phyloP scores from a whole-genome alignment of 1,140 invertebrate species.

The Stratiolaelaps scimitus region DNA sequence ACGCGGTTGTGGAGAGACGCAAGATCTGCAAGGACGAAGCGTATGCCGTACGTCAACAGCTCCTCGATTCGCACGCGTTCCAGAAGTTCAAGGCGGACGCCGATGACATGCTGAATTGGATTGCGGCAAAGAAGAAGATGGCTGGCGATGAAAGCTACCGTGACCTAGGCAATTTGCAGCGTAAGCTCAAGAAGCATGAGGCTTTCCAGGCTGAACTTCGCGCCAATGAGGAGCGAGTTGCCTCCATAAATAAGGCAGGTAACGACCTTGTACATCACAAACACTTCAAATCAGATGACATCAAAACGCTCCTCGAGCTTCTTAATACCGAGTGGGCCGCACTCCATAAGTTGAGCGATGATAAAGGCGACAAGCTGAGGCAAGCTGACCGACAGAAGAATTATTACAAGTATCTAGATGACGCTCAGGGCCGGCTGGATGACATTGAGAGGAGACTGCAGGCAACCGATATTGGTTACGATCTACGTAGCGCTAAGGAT shows the following conservation, averaged over 20 bases:
- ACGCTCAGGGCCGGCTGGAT: slow-evolving; percentile 55
- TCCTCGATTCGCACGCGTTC: slow-evolving; percentile 63
- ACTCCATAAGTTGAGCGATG: slow-evolving; percentile 54
- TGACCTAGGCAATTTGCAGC: slow-evolving; percentile 75
- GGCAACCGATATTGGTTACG: slow-evolving; percentile 64
- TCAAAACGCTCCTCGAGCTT: slow-evolving; percentile 51
- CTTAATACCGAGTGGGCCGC: slow-evolving; percentile 60
- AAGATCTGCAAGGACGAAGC: slow-evolving; percentile 60
- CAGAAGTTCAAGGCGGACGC: slow-evolving; percentile 77
- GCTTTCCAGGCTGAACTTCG: slow-evolving; percentile 88
- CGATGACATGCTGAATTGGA: slow-evolving; percentile 62
- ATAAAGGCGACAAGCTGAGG: slow-evolving; percentile 66
- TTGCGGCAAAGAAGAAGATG: slow-evolving; percentile 76
- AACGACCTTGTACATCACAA: slow-evolving; percentile 39
- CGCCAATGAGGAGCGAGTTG: slow-evolving; percentile 74
- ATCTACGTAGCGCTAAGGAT: slow-evolving; percentile 74
- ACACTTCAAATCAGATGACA: slow-evolving; percentile 56
- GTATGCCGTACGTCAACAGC: slow-evolving; percentile 53
- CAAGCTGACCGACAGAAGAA: slow-evolving; percentile 64
- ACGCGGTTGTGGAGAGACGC: slow-evolving; percentile 59
- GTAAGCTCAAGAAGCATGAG: slow-evolving; percentile 92
- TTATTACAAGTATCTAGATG: slow-evolving; percentile 56
- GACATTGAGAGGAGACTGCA: slow-evolving; percentile 52
- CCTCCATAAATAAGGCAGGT: slow-evolving; percentile 61
- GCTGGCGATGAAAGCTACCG: slow-evolving; percentile 84